These are phyloP conservation scores for Heterodera schachtii DNA, from an alignment of 1,140 invertebrate species.

Conservation along the genomic window DNA sequence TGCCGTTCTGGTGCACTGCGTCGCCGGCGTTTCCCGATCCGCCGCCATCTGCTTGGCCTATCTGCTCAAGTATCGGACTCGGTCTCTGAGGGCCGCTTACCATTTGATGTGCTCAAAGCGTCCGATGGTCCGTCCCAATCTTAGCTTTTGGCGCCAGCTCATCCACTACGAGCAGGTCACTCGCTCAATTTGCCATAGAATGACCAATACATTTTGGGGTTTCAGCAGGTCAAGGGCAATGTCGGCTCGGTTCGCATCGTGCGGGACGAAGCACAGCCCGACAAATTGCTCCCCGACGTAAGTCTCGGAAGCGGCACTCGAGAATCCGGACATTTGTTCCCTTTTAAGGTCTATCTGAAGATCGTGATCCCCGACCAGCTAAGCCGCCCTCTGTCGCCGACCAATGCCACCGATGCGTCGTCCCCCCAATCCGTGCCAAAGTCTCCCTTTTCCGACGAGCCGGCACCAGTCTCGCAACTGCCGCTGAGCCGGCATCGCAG, in stretches of 20 bases:
- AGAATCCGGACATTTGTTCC: not conserved
- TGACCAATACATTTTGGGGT: conserved; percentile 15
- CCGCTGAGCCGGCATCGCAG: conserved; percentile 9
- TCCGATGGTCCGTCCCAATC: conserved; percentile 82
- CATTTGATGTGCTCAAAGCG: conserved; percentile 68
- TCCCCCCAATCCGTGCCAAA: conserved; percentile 18
- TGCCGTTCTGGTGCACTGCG: conserved; percentile 81
- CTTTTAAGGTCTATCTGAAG: conserved; percentile 54
- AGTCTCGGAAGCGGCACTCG: not conserved
- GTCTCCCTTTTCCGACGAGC: conserved; percentile 16
- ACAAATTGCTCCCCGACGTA: conserved; percentile 56
- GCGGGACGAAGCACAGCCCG: conserved; percentile 59
- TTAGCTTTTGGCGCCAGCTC: conserved; percentile 85
- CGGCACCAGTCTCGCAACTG: not conserved
- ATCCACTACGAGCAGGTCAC: conserved; percentile 74
- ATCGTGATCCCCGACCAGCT: conserved; percentile 56
- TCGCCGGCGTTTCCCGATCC: conserved; percentile 83
- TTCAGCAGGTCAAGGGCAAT: conserved; percentile 56
- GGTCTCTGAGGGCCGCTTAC: conserved; percentile 74
- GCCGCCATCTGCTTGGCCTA: conserved; percentile 83
- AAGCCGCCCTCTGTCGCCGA: conserved; percentile 31
- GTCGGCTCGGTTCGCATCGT: conserved; percentile 59
- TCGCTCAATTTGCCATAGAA: not conserved
- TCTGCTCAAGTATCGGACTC: conserved; percentile 79
- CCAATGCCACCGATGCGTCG: conserved; percentile 38